phyloP scores from a whole-genome alignment of 2,797 vertebrate species.

The Alauda arvensis region DNA sequence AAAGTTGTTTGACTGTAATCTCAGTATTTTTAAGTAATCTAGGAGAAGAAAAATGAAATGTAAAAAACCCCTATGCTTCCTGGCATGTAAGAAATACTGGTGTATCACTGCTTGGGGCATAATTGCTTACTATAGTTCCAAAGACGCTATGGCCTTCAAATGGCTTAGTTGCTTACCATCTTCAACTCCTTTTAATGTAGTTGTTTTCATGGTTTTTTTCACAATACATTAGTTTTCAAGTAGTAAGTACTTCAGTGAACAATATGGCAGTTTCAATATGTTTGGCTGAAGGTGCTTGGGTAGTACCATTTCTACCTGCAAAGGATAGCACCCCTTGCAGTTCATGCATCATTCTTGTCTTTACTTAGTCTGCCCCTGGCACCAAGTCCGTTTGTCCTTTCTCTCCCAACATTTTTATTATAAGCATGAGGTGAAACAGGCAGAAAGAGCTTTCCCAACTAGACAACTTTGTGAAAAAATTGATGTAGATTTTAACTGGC shows the following conservation, averaged over 20 bases:
- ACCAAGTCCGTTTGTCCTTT: background rate
- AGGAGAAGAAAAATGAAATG: background rate
- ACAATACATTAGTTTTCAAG: background rate
- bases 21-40: background rate
- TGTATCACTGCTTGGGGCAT: background rate
- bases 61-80: accelerated
- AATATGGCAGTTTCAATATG: background rate
- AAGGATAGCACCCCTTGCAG: background rate
- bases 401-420: background rate
- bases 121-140: background rate
- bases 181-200: background rate
- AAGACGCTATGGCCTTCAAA: background rate
- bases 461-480: background rate
- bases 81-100: background rate
- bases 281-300: background rate
- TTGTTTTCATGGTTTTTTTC: background rate
- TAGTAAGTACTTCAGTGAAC: background rate
- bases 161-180: background rate
- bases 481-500: background rate
- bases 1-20: background rate
- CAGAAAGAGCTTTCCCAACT: background rate
- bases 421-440: background rate
- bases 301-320: background rate
- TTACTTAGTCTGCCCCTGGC: background rate
- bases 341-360: background rate